phyloP scores from a whole-genome alignment of 2,888 invertebrate species.

The Harpagoxenus sublaevis region DNA sequence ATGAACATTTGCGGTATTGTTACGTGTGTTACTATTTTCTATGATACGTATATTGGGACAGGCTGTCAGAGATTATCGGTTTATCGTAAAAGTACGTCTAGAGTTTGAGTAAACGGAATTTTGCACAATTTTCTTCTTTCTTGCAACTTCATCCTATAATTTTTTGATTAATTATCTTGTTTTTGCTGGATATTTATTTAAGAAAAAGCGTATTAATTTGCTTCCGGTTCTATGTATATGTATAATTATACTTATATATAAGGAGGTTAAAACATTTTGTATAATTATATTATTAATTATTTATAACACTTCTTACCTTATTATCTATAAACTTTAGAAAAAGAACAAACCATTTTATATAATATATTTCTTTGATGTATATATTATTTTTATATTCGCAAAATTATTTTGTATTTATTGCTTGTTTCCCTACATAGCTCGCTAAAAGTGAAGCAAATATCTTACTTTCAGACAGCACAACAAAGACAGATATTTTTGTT shows the following conservation, averaged over 20 bases:
- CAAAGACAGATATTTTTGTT: background rate
- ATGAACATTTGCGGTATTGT: conserved; percentile 7
- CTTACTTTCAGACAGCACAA: background rate
- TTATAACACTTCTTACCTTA: no score
- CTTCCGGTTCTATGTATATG: no score
- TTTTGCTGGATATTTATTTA: background rate
- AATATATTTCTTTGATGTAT: background rate
- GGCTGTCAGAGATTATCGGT: conserved; percentile 29
- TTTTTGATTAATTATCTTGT: conserved; percentile 18
- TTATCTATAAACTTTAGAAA: background rate
- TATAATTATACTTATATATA: no score
- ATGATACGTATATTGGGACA: conserved; percentile 7
- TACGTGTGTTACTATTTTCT: conserved; percentile 3
- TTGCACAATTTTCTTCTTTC: conserved; percentile 15
- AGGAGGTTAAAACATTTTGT: background rate
- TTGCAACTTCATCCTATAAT: background rate
- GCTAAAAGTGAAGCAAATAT: background rate
- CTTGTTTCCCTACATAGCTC: background rate
- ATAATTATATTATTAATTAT: background rate
- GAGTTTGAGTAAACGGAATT: conserved; percentile 20
- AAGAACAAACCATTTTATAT: background rate
- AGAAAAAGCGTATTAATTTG: no score
- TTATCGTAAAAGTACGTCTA: conserved; percentile 11
- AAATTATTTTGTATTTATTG: background rate
- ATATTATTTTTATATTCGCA: background rate